phyloP scores from a whole-genome alignment of 2,797 vertebrate species.

The Myotis planiceps region DNA sequence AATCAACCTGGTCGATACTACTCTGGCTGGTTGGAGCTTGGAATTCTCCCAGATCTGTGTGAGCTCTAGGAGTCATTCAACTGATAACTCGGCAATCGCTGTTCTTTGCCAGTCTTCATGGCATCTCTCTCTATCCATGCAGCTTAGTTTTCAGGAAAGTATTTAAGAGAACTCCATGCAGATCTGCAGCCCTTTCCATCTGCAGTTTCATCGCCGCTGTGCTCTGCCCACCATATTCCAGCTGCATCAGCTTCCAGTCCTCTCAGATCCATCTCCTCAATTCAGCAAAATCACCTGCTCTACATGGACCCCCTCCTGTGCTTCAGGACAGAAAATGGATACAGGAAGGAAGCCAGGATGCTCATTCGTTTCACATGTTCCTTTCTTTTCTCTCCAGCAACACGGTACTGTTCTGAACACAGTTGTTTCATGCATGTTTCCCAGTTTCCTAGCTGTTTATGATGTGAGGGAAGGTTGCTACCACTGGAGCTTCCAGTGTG shows the following conservation, averaged over 20 bases:
- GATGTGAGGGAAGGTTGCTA: not conserved
- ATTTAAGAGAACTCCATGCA: not conserved
- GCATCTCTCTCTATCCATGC: not conserved
- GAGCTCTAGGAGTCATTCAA: not conserved
- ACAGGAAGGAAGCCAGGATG: not conserved
- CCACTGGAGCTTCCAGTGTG: slow-evolving; percentile 37
- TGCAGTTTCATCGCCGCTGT: not conserved
- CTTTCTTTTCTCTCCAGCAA: slow-evolving; percentile 19
- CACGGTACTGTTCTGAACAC: not conserved
- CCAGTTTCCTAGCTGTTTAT: slow-evolving; percentile 21
- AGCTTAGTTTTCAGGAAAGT: not conserved
- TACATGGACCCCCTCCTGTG: not conserved
- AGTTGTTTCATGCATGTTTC: slow-evolving; percentile 36
- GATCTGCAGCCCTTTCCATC: not conserved
- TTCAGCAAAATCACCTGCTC: not conserved
- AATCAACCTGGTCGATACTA: not conserved
- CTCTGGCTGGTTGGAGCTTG: not conserved
- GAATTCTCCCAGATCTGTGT: not conserved
- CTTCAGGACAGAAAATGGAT: not conserved
- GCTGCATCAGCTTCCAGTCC: not conserved
- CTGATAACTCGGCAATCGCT: not conserved
- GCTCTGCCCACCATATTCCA: not conserved
- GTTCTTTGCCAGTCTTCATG: not conserved
- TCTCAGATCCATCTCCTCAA: not conserved
- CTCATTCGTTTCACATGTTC: not conserved